Evolutionary conservation across 2,113 vertebrate genomes (phyloP).

Genomic region (Columba janthina): DNA sequence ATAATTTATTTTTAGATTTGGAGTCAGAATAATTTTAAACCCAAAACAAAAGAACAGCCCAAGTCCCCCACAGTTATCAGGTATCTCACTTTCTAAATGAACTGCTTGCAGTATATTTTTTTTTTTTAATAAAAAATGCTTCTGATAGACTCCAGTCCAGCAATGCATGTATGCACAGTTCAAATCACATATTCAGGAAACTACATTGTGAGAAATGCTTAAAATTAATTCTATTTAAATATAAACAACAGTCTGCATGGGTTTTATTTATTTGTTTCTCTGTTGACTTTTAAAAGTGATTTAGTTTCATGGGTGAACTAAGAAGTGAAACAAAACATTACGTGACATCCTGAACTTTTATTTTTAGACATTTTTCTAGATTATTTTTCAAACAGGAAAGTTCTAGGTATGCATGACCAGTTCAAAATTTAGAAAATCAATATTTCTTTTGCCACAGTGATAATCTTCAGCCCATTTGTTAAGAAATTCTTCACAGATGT

Average conservation of each 20-base stretch:
- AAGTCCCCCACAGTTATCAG: not conserved
- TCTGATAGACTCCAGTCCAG: not conserved
- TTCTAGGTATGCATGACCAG: not conserved
- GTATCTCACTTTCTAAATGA: not conserved
- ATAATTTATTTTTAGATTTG: not conserved
- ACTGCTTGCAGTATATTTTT: not conserved
- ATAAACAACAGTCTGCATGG: rapidly evolving
- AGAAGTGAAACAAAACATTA: not conserved
- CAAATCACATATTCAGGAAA: not conserved
- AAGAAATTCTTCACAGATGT: not conserved
- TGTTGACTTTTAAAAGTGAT: not conserved
- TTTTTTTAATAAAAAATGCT: not conserved
- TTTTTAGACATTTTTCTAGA: not conserved
- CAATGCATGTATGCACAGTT: not conserved
- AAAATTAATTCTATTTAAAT: not conserved
- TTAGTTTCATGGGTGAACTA: not conserved
- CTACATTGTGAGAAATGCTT: not conserved
- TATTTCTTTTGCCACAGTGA: not conserved
- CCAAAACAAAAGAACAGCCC: not conserved
- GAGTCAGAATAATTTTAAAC: not conserved
- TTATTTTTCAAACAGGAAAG: not conserved
- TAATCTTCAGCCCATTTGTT: not conserved
- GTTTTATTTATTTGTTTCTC: not conserved
- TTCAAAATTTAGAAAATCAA: not conserved
- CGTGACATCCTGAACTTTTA: not conserved